These are phyloP conservation scores for Sialia sialis DNA, from an alignment of 2,113 vertebrate genomes.

Conservation along the genomic window DNA sequence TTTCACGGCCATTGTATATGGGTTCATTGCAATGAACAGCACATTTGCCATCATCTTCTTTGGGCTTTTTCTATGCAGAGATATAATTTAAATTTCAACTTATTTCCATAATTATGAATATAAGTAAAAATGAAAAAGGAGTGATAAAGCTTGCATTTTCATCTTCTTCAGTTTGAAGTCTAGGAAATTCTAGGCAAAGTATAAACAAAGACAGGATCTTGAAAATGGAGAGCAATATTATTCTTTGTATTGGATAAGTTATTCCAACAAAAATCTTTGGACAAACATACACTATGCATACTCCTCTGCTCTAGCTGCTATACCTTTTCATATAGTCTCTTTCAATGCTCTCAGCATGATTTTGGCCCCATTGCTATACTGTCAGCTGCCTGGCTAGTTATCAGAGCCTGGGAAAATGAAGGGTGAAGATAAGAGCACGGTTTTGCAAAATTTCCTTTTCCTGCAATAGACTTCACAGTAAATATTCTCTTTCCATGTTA, in stretches of 20 bases:
- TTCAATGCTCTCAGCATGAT: not conserved
- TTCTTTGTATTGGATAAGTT: not conserved
- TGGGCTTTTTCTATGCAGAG: not conserved
- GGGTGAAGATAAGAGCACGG: not conserved
- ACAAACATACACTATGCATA: not conserved
- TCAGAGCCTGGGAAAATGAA: not conserved
- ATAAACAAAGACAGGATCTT: not conserved
- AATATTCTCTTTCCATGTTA: not conserved
- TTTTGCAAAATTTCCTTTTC: not conserved
- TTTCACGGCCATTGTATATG: fast-evolving
- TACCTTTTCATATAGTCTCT: not conserved
- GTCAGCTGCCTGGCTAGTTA: not conserved
- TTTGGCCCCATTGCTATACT: not conserved
- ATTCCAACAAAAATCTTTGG: not conserved
- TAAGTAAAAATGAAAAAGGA: not conserved
- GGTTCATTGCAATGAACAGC: not conserved
- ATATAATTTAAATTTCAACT: not conserved
- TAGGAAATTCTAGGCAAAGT: not conserved
- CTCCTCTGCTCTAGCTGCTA: not conserved
- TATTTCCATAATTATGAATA: not conserved
- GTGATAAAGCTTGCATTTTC: not conserved
- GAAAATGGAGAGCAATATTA: not conserved
- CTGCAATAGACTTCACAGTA: not conserved
- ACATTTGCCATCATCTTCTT: not conserved
- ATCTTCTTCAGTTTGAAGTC: not conserved